These are phyloP conservation scores for Remorina albescens DNA, from an alignment of 2,797 vertebrate species.

Conservation along the genomic window DNA sequence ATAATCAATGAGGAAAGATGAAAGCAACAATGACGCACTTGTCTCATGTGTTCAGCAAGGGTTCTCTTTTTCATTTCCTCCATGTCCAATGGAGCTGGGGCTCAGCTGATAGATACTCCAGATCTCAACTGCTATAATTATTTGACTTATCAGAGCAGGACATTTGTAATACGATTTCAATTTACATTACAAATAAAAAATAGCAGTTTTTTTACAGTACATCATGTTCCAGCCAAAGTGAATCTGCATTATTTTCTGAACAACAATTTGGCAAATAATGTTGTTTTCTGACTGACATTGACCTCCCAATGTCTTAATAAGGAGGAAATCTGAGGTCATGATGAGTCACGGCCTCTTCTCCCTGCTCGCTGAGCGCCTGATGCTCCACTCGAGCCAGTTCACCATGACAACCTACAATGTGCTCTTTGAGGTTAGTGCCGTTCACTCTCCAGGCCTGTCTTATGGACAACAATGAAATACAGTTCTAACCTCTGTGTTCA, in stretches of 20 bases:
- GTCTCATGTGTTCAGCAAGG: conserved; percentile 48
- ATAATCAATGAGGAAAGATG: conserved; percentile 56
- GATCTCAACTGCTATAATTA: conserved; percentile 23
- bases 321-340: conserved; percentile 98
- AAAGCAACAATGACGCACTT: conserved; percentile 45
- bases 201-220: background rate
- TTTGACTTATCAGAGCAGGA: conserved; percentile 18
- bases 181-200: conserved; percentile 18
- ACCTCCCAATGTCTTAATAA: conserved; percentile 69
- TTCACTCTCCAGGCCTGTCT: background rate
- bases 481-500: background rate
- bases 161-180: background rate
- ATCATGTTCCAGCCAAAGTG: background rate
- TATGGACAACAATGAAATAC: background rate
- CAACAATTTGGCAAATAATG: conserved; percentile 13
- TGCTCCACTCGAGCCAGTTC: conserved; percentile 93
- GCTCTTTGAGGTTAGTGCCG: conserved; percentile 92
- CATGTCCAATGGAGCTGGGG: conserved; percentile 43
- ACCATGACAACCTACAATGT: conserved; percentile 97
- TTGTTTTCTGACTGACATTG: conserved; percentile 46
- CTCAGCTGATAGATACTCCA: conserved; percentile 44
- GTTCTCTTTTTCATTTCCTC: conserved; percentile 64
- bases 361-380: conserved; percentile 93
- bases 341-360: conserved; percentile 95
- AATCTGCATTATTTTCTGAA: background rate